Base-by-base conservation (phyloP, 2,113 vertebrate species). In the Delphinapterus leucas region DNA sequence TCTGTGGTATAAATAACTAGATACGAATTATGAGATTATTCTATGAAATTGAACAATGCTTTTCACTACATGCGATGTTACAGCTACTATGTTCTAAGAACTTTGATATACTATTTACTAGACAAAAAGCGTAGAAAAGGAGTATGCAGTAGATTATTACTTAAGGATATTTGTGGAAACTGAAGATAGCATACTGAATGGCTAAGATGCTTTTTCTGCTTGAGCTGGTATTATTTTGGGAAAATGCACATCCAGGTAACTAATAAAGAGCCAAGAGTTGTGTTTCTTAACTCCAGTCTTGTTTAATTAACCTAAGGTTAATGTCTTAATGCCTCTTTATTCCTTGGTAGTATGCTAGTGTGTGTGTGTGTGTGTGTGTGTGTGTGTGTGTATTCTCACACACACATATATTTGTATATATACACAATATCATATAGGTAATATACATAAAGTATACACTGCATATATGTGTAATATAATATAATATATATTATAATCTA, bases 1-100 rank as follows among this genome's bases (percentile, higher is more conserved):
- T 94, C 76, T 93, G 60, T 79, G 87, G 9, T 87, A 95, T 76
- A 97, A 97, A 94, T 28, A 95, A 95, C 65, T 63, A 95, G 33
- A 55, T 38, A 82, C 28, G 53, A 96, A 92, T 33, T 41, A 90
- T 88, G 14, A 86, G 38, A 85, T 90, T 80, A 70, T 71, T 38
- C 58, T 90, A 58, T 96, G 94, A 98, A 95, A 83, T 4, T 76
- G 14, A 97, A 79, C 25, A 95, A 49, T 67, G 47, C 1, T 44
- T 93, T 94, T 95, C 38, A 97, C 74, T 87, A 38, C 53, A 61
- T 61, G 15, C 70, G 89, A 70, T 68, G 44, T 81, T 80, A 63
- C 1, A 81, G 26, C 17, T 70, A 80, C 41, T 83, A 38, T 76
- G 20, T 53, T 81, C 31, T 89, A 67, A 86, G 55, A 96, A 63